Base-by-base conservation (phyloP, 2,888 invertebrate species). In the Agrilus cyanescens region DNA sequence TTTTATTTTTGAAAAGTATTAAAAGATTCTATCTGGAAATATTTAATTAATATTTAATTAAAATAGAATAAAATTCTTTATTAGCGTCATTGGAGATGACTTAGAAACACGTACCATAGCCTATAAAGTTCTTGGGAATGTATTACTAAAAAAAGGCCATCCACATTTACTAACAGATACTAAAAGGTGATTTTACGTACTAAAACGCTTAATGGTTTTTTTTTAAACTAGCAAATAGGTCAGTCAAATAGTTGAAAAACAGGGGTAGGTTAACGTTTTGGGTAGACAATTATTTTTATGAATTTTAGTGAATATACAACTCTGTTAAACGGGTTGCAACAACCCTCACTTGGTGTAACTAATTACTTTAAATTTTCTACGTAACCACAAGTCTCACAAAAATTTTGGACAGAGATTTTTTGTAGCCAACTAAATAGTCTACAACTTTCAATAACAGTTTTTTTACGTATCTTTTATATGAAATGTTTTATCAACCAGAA, bases 101-200 rank as follows among this genome's bases (percentile, higher is more conserved):
- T 56, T 63, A 56, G 67, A 70, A 55, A 63, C 53, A 48, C 61
- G 59, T 51, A 59, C 58, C 45, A 57, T 65, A 57, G 58, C 63
- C 52, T 67, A 63, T 56, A 62, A 60, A 53, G 56, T 67, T 50
- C 51, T 66, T 49, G 68, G 68, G 50, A 66, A 66, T 52, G 57
- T 51, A 30, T 49, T 57, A 35, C 50, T 50, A 34, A 36, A 25
- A 25, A 25, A 25, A 25, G 25, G 25, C 25, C 4, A 4, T 25
- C 25, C 25, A 10, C 25, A 25, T 10, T 25, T 25, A 25, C 10
- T 25, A 25, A 10, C 25, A 25, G 10, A 25, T 25, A 20, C 34
- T 7, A 39, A 46, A 42, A 52, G 52, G 52, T 52, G 50, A 49
- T 46, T 50, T 44, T 43, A 35, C 12, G 6, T 8, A 2, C 7